Conservation (phyloP, 2,888 invertebrate genomes). For the Xylota segnis region DNA sequence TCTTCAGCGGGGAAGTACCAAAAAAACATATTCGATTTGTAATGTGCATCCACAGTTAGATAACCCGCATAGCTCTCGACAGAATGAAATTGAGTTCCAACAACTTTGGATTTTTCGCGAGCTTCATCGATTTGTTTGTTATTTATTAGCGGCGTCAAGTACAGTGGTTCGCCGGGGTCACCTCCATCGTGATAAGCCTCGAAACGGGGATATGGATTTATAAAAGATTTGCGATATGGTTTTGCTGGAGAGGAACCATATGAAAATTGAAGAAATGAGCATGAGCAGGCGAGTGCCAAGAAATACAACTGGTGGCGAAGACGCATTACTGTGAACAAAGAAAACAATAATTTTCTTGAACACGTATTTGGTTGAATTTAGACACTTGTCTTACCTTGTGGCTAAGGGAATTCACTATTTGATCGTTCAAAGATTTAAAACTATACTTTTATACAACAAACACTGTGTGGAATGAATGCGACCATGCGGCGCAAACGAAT, state of each 20-base stretch:
- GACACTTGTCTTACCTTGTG: background rate
- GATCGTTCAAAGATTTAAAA: too few relatives aligned
- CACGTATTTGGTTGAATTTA: background rate
- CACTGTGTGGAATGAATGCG: too few relatives aligned
- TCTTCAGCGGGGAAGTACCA: constrained; percentile 94
- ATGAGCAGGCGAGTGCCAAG: constrained; percentile 2
- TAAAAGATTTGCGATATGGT: constrained; percentile 80
- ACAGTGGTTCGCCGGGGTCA: constrained; percentile 85
- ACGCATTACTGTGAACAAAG: constrained; percentile 19
- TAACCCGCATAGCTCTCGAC: constrained; percentile 87
- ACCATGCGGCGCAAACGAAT: too few relatives aligned
- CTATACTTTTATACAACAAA: too few relatives aligned
- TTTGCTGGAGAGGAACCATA: background rate
- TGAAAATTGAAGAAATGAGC: constrained; percentile 17
- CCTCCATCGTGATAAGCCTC: constrained; percentile 80
- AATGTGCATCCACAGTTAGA: constrained; percentile 92
- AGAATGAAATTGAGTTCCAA: constrained; percentile 82
- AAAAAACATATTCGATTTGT: constrained; percentile 94
- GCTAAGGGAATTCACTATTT: too few relatives aligned
- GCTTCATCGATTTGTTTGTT: constrained; percentile 84
- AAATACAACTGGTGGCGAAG: background rate
- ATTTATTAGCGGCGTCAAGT: constrained; percentile 81
- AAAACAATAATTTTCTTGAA: background rate
- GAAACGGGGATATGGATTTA: constrained; percentile 84
- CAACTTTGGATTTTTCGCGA: constrained; percentile 81